A percentile compares a stretch with the other conserved stretches of the same genome.
These are phyloP conservation scores for Lasioglossum albipes DNA, from an alignment of 1,140 invertebrate genomes.

Conservation along the genomic window DNA sequence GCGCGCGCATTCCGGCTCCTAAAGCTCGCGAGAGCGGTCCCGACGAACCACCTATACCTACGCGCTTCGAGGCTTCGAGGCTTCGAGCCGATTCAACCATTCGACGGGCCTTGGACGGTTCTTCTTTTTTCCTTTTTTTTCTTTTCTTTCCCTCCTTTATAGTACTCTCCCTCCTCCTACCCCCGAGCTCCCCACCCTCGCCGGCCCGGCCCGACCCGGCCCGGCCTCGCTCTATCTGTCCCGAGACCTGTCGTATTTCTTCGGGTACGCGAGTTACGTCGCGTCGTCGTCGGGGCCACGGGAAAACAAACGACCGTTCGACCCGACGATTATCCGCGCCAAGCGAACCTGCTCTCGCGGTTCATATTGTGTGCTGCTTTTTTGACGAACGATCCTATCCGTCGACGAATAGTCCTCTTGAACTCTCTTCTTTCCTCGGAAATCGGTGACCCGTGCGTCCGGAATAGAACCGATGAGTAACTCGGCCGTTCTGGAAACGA, in stretches of 20 bases:
- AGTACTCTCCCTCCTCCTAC: not conserved
- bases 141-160: no score
- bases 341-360: no score
- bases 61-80: no score
- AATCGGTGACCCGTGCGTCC: no score
- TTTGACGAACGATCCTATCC: no score
- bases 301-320: conserved; percentile 23
- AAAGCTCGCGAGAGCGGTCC: conserved; percentile 1
- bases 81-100: conserved; percentile 28
- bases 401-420: no score
- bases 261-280: not conserved
- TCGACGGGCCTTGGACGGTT: conserved; percentile 21
- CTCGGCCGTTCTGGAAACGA: not conserved
- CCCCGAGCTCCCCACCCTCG: not conserved
- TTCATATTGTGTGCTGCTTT: no score
- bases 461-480: not conserved
- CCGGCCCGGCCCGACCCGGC: no score
- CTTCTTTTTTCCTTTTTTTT: not conserved
- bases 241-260: conserved; percentile 7
- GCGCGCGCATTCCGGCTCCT: conserved; percentile 46
- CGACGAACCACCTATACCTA: conserved; percentile 12
- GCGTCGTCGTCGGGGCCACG: not conserved
- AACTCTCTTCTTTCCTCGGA: no score
- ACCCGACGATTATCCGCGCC: not conserved
- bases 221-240: not conserved